Conservation (phyloP, 1,140 invertebrate species). For the Pseudomyrmex cubaensis region DNA sequence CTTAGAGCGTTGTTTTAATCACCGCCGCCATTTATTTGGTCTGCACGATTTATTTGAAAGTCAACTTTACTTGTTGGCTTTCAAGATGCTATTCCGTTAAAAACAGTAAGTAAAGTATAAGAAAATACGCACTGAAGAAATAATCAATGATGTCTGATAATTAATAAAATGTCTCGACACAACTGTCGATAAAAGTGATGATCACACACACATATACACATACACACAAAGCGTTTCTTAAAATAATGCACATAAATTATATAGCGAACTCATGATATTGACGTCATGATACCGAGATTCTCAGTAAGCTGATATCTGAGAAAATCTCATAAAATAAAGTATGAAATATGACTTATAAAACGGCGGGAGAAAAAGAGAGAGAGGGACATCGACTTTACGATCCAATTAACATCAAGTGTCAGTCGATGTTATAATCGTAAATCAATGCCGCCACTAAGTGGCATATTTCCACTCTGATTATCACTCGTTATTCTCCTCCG, state of each 20-base stretch:
- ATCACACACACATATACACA: too few species aligned
- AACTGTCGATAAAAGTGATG: too few species aligned
- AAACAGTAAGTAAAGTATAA: neutral
- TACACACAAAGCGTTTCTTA: too few species aligned
- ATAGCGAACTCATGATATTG: too few species aligned
- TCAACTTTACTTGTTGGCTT: neutral
- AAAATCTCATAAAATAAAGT: constrained; percentile 8
- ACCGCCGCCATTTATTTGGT: constrained; percentile 10
- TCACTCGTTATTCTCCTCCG: constrained; percentile 35
- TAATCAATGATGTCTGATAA: neutral
- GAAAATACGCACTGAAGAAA: neutral
- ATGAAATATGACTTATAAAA: constrained; percentile 28
- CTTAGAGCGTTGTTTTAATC: constrained; percentile 22
- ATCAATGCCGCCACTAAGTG: constrained; percentile 22
- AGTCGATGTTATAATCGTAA: constrained; percentile 33
- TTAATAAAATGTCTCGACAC: too few species aligned
- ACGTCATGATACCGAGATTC: too few species aligned
- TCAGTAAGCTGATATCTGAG: too few species aligned
- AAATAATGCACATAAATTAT: too few species aligned
- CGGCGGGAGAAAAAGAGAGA: neutral
- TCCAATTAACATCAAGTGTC: constrained; percentile 35
- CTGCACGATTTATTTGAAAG: neutral
- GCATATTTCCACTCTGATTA: constrained; percentile 32
- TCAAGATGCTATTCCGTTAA: neutral
- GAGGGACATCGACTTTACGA: constrained; percentile 18